Evolutionary conservation across 2,797 vertebrate genomes (phyloP), one percentile per base, ranked within the genome.

Genomic region (Eupleurogrammus muticus): DNA sequence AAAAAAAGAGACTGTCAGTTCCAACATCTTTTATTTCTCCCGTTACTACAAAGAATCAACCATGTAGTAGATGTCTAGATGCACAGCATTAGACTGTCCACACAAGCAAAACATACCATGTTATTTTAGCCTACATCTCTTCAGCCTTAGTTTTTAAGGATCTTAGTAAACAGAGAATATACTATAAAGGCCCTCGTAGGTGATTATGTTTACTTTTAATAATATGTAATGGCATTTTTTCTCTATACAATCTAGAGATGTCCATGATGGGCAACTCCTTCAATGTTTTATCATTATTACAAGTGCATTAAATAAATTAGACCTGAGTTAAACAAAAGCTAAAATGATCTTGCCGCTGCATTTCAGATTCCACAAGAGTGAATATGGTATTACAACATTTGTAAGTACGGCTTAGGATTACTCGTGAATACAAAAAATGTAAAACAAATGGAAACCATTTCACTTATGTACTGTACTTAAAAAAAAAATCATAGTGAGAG

Each of bases 41-140:
- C 40, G 70, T 82, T 60, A 72, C 75, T 66, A 82, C 77, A 87
- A 71, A 81, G 66, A 84, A 63, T 75, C 63, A 76, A 80, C 60
- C 57, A 57, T 75, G 79, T 77, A 78, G 55, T 62, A 56, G 17
- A 77, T 16, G 77, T 87, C 82, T 80, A 54, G 46, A 89, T 85
- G 85, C 83, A 83, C 79, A 88, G 86, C 86, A 88, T 86, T 72
- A 83, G 87, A 88, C 77, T 49, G 57, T 57, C 36, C n/a, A 69
- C 52, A 77, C 40, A 52, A 51, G 70, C 35, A 71, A 52, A 75
- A 55, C n/a, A 19, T 24, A 47, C 38, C 54, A 44, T 49, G 55
- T 66, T 48, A 61, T 75, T 58, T 77, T 46, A 55, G 44, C 32
- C 55, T 55, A 40, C n/a, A 51, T 49, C 51, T 66, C 23, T 47